Percentiles rank a stretch among this genome's conserved stretches.
These are phyloP conservation scores for Hemibagrus wyckioides DNA, from an alignment of 2,113 vertebrate genomes.

Conservation along the genomic window DNA sequence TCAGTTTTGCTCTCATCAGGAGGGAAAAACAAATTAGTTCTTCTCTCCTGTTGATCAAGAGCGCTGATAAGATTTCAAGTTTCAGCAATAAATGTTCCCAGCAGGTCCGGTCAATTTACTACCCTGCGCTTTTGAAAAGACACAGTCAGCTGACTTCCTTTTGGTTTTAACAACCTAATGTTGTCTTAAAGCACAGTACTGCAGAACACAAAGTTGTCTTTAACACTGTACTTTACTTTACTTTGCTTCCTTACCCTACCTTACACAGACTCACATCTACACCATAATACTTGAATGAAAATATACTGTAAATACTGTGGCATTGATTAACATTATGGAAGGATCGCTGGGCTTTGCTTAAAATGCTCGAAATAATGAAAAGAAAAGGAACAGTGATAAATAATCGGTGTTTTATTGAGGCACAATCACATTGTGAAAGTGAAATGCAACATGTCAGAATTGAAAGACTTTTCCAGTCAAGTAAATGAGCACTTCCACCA, in stretches of 20 bases:
- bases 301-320: no score
- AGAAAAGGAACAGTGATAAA: neutral
- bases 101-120: neutral
- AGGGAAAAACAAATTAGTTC: neutral
- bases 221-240: neutral
- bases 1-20: neutral
- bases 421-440: neutral
- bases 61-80: neutral
- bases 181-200: neutral
- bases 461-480: neutral
- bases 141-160: neutral
- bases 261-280: neutral
- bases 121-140: neutral
- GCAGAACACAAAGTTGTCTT: neutral
- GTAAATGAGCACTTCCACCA: neutral
- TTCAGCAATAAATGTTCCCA: neutral
- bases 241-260: neutral
- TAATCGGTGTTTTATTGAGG: neutral
- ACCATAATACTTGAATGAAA: no score
- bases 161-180: neutral
- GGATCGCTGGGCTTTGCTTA: neutral
- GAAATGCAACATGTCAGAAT: neutral
- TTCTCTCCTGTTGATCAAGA: neutral
- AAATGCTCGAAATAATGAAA: neutral
- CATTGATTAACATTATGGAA: neutral